These are phyloP conservation scores for Rhorus exstirpatorius DNA, from an alignment of 2,888 invertebrate species.

Conservation along the genomic window DNA sequence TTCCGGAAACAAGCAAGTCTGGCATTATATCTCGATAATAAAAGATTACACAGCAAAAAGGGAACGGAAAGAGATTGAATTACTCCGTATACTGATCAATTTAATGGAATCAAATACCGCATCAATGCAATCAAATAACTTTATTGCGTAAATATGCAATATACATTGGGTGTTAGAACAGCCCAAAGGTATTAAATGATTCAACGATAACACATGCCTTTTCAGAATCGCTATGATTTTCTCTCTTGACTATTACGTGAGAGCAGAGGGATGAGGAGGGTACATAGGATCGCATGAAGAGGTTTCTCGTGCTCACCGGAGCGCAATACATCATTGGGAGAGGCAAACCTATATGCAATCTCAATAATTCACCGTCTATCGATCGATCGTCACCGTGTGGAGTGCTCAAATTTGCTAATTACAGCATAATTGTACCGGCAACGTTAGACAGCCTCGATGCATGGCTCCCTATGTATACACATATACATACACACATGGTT, in stretches of 20 bases:
- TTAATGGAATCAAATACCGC: neutral
- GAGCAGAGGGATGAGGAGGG: too few species aligned
- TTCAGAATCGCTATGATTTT: neutral
- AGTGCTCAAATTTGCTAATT: slow-evolving; percentile 84
- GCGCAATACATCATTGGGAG: slow-evolving; percentile 78
- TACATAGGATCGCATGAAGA: slow-evolving; percentile 17
- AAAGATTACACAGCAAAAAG: neutral
- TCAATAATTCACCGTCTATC: slow-evolving; percentile 78
- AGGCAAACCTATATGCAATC: slow-evolving; percentile 75
- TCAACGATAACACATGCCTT: too few species aligned
- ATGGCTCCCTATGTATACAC: slow-evolving; percentile 13
- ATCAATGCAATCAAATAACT: too few species aligned
- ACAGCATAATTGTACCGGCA: slow-evolving; percentile 84
- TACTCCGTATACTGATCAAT: neutral
- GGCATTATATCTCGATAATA: too few species aligned
- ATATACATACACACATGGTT: slow-evolving; percentile 10
- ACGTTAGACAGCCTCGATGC: slow-evolving; percentile 76
- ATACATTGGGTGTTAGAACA: neutral
- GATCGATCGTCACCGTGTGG: slow-evolving; percentile 78
- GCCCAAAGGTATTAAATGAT: neutral
- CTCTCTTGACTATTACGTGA: neutral
- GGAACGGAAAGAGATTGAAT: neutral
- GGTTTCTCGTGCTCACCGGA: slow-evolving; percentile 71
- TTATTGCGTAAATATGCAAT: too few species aligned
- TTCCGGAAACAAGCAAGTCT: neutral